Conservation (phyloP, 2,113 vertebrate genomes). For the Engystomops pustulosus region DNA sequence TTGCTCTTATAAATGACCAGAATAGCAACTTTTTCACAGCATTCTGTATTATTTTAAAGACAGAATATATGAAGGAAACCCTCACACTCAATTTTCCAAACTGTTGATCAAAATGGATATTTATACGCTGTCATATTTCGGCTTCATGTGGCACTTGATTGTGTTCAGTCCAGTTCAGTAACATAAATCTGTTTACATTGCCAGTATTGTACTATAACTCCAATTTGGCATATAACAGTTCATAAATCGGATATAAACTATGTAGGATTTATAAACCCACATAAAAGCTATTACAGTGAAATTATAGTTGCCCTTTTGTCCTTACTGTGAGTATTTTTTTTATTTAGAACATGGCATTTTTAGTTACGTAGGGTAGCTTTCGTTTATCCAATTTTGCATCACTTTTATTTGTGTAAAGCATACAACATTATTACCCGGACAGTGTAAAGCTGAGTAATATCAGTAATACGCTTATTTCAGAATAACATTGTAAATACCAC, state of each 20-base stretch:
- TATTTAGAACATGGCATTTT: neutral
- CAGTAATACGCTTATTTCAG: too few species aligned
- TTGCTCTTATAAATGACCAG: too few species aligned
- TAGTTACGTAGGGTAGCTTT: accelerated
- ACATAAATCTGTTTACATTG: accelerated
- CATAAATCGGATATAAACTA: neutral
- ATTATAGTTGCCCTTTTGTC: neutral
- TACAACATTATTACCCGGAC: too few species aligned
- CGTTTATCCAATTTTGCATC: neutral
- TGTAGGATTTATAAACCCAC: neutral
- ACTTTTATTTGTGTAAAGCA: too few species aligned
- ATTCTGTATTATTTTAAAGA: neutral
- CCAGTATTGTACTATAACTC: accelerated
- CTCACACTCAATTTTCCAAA: neutral
- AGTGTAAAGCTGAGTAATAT: too few species aligned
- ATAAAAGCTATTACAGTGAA: neutral
- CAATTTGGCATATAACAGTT: neutral
- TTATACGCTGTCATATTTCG: constrained; percentile 13
- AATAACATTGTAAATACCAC: too few species aligned
- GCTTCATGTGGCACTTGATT: constrained; percentile 14
- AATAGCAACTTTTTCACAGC: too few species aligned
- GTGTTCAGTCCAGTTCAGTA: constrained; percentile 6
- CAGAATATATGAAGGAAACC: neutral
- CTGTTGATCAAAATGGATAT: constrained; percentile 5
- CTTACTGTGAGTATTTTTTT: neutral